Evolutionary conservation across 2,797 vertebrate species (phyloP), one percentile per base, ranked within the genome.

Genomic region (Acanthurus lineatus): DNA sequence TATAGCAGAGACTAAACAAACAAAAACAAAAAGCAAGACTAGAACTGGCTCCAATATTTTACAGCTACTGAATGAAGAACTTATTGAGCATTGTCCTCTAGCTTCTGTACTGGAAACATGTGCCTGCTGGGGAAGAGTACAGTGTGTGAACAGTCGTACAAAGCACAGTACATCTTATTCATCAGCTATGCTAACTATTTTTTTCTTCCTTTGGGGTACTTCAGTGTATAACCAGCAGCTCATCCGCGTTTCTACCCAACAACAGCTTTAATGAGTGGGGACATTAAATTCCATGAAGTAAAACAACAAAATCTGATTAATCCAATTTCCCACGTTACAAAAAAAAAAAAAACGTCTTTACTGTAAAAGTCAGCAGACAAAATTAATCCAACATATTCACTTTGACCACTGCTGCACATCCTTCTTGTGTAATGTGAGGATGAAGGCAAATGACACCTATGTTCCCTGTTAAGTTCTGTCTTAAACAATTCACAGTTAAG

Each of bases 201-300:
- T 16, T 17, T 56, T 4, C 12, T 7, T 16, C 19, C 12, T 73
- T 47, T 9, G 38, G 47, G 22, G 17, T 16, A 16, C 17, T 22
- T 9, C 32, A 4, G 17, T 42, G 16, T 42, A 49, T 65, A 60
- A 52, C 53, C 56, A 69, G 42, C 66, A 63, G 51, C 44, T 57
- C 22, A 32, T 62, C 42, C 38, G 16, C 14, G 1, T 65, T 58
- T 59, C 22, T 66, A 32, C 38, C 20, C 47, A 32, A 22, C 48
- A n/a, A 47, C 42, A 28, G 38, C 35, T 69, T 61, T 15, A 69
- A 5, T 35, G 16, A 47, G 32, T 25, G 20, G 5, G 28, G 28
- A 32, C 28, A 32, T 32, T 32, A 32, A 32, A 32, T 32, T 4
- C 28, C 28, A 32, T 32, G 28, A 32, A 32, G 28, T 5, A 32